Conservation (phyloP, 92 coral and sea anemone species). For the Palythoa grandiflora region DNA sequence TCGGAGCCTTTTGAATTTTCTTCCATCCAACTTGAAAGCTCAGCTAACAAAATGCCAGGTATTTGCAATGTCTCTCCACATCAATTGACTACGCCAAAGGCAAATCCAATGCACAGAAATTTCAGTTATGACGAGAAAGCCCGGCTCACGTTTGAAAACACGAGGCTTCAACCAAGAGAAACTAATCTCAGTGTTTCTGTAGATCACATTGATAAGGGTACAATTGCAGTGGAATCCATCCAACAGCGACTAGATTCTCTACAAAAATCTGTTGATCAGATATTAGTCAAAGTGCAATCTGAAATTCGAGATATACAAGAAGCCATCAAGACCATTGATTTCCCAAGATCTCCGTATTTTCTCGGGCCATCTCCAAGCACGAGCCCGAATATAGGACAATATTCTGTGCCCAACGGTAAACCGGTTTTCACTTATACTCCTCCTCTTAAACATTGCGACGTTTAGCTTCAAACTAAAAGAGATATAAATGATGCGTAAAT, state of each 20-base stretch:
- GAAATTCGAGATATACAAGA: constrained; percentile 88
- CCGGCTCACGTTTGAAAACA: constrained; percentile 39
- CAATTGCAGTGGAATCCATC: constrained; percentile 70
- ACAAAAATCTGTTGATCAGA: constrained; percentile 87
- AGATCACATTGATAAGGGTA: constrained; percentile 83
- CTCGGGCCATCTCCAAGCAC: neutral
- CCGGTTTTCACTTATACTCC: constrained; percentile 34
- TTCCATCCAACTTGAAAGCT: neutral
- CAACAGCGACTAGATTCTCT: constrained; percentile 80
- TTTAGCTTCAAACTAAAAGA: neutral
- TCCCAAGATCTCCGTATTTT: constrained; percentile 37
- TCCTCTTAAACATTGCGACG: neutral
- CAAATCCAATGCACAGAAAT: neutral
- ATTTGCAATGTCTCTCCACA: neutral
- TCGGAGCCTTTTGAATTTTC: neutral
- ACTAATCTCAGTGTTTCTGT: constrained; percentile 66
- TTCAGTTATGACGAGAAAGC: constrained; percentile 21
- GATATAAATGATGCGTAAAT: too few species aligned
- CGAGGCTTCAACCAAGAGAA: constrained; percentile 42
- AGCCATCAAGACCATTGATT: constrained; percentile 60
- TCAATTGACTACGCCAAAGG: neutral
- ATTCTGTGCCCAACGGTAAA: constrained; percentile 25
- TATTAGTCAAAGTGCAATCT: constrained; percentile 87
- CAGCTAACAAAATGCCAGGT: neutral
- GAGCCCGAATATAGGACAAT: neutral